Evolutionary conservation across 2,888 invertebrate species (phyloP).

Genomic region (Poecilobothrus nobilitatus): DNA sequence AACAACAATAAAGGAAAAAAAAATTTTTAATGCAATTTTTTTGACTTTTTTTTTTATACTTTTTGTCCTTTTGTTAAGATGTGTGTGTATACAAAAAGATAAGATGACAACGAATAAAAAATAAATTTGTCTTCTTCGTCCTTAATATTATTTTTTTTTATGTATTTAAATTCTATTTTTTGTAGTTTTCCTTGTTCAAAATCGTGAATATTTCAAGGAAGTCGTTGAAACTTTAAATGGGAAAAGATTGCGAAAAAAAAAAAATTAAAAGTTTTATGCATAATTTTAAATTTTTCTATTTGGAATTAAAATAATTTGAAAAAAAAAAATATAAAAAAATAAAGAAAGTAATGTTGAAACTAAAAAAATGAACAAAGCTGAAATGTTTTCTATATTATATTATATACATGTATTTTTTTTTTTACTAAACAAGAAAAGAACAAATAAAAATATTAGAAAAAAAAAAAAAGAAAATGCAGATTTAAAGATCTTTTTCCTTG

Average conservation of each 20-base stretch:
- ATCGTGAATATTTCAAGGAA: conserved; percentile 1
- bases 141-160: no score
- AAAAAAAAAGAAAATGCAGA: neutral
- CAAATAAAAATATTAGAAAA: neutral
- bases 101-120: neutral
- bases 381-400: no score
- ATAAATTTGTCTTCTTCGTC: neutral
- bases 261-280: conserved; percentile 4
- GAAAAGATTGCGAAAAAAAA: neutral
- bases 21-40: neutral
- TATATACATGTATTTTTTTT: neutral
- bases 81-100: neutral
- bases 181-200: neutral
- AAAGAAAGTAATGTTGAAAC: neutral
- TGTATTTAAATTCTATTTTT: neutral
- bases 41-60: neutral
- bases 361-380: neutral
- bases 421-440: neutral
- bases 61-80: neutral
- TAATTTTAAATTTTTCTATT: conserved; percentile 6
- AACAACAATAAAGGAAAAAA: no score
- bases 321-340: neutral
- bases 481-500: neutral
- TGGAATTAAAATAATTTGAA: neutral
- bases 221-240: conserved; percentile 4